These are phyloP conservation scores for Phoenicopterus ruber DNA, from an alignment of 2,113 vertebrate genomes.

Conservation along the genomic window DNA sequence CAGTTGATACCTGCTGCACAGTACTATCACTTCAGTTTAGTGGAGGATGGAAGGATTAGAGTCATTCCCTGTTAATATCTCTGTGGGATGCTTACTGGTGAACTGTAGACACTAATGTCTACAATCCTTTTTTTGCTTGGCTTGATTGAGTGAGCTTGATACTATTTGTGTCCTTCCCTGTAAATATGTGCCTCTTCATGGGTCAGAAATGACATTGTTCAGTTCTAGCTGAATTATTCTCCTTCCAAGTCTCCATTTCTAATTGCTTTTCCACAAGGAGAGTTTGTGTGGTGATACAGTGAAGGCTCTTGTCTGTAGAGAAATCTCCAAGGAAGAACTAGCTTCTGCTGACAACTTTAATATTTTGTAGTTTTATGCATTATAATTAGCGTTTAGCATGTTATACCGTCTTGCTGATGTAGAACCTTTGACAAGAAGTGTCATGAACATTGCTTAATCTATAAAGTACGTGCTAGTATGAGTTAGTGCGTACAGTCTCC, in stretches of 20 bases:
- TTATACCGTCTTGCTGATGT: neutral
- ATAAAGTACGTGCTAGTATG: neutral
- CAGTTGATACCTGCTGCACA: neutral
- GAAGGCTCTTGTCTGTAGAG: neutral
- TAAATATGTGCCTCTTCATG: neutral
- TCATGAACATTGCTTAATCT: neutral
- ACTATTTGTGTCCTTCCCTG: neutral
- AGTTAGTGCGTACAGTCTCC: constrained; percentile 20
- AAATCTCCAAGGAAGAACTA: neutral
- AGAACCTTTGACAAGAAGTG: neutral
- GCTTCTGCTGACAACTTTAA: neutral
- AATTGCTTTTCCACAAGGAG: neutral
- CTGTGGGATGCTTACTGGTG: neutral
- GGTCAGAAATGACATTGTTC: neutral
- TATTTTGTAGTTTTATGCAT: neutral
- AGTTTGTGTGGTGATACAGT: neutral
- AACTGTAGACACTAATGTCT: neutral
- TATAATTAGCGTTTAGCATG: neutral
- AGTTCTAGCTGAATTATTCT: neutral
- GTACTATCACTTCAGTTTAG: neutral
- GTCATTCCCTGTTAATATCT: neutral
- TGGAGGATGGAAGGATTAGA: neutral
- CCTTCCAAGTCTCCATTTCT: neutral
- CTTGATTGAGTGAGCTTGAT: neutral
- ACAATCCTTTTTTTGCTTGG: neutral